Evolutionary conservation across 2,113 vertebrate species (phyloP).

Genomic region (Lathamus discolor): DNA sequence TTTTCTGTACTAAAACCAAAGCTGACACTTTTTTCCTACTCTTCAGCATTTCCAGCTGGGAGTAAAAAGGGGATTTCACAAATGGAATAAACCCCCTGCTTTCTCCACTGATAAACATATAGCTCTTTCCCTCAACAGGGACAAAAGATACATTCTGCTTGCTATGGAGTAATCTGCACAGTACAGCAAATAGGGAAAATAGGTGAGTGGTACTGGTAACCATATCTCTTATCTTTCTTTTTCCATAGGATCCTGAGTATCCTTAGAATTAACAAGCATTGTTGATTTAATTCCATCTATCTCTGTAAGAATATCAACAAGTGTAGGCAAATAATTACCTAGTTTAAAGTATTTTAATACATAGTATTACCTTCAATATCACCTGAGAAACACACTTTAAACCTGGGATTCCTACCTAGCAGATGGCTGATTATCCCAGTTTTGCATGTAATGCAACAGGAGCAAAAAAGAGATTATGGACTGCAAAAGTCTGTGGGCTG

Average conservation of each 20-base stretch:
- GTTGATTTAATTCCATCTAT: not conserved
- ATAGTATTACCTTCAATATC: not conserved
- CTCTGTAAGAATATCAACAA: not conserved
- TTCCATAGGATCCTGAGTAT: not conserved
- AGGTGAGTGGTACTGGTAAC: not conserved
- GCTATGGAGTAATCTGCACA: not conserved
- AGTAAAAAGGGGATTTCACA: conserved; percentile 3
- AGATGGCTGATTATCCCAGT: not conserved
- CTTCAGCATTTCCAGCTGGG: conserved; percentile 9
- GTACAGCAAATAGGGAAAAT: not conserved
- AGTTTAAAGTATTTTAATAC: not conserved
- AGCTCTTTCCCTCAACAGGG: not conserved
- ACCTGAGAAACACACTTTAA: not conserved
- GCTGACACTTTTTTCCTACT: not conserved
- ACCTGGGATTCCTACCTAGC: not conserved
- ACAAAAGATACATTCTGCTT: not conserved
- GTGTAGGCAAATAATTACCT: not conserved
- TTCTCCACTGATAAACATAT: not conserved
- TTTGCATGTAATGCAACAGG: not conserved
- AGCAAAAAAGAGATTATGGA: not conserved
- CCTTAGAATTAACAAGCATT: not conserved
- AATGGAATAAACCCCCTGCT: conserved; percentile 31
- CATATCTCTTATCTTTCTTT: not conserved
- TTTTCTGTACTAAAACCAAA: not conserved
- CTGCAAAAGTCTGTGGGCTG: not conserved